These are phyloP conservation scores for Cantharis nigra DNA, from an alignment of 2,888 invertebrate genomes.

Conservation along the genomic window DNA sequence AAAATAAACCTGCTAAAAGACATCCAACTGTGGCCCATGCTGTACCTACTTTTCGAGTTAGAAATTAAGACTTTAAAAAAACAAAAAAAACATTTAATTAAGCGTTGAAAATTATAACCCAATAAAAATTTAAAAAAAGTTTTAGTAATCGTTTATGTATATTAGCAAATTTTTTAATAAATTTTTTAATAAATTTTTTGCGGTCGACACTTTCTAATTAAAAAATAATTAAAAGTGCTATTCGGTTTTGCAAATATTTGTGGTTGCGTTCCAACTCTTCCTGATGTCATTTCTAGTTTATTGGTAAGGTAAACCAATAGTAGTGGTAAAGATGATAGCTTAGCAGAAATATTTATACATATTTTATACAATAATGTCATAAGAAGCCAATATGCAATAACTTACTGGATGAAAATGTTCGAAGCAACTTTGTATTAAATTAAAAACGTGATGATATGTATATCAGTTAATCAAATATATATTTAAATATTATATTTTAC, in stretches of 20 bases:
- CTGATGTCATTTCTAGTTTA: neutral
- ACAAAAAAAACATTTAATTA: neutral
- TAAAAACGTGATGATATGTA: neutral
- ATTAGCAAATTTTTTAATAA: neutral
- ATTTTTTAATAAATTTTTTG: neutral
- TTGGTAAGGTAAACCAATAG: neutral
- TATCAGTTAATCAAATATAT: neutral
- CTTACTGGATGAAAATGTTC: neutral
- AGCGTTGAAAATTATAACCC: neutral
- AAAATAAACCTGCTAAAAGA: neutral
- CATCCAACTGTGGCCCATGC: neutral
- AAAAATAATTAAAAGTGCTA: neutral
- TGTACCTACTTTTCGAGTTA: neutral
- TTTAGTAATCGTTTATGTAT: neutral
- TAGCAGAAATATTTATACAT: neutral
- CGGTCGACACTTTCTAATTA: neutral
- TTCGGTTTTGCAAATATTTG: neutral
- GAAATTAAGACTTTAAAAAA: neutral
- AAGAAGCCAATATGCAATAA: neutral
- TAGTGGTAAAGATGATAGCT: neutral
- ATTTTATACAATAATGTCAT: neutral
- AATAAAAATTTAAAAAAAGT: neutral
- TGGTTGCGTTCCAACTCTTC: neutral
- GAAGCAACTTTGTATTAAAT: neutral
- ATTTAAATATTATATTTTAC: constrained; percentile 14